Base-by-base conservation (phyloP, 2,113 vertebrate species). In the Sporophila hypoxantha region DNA sequence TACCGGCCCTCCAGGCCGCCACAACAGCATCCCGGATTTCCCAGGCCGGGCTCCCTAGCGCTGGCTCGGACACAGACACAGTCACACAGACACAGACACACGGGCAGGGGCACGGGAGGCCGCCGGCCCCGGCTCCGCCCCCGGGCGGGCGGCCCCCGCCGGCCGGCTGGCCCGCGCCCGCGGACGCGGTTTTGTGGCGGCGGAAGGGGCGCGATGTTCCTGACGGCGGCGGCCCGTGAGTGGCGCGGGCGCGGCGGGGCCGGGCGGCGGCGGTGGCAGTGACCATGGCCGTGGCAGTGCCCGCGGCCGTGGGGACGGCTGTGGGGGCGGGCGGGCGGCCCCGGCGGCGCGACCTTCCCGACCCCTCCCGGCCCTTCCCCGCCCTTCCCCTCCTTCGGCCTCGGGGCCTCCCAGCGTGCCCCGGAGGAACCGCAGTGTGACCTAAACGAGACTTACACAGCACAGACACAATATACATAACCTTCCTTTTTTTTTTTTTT, bases 391-490 rank as follows among this genome's bases (percentile, higher is more conserved):
- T 10, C 25, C 44, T 12, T 27, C 39, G 59, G 68, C 34, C 50
- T 29, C 50, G 29, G 41, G 50, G 29, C 50, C 34, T 65, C 25
- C 29, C n/a, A 15, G n/a, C 37, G 21, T n/a, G 37, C 22, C 37
- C 14, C 11, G 46, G n/a, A 12, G 1, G 30, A 27, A 20, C 18
- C 25, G 32, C 19, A 4, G 1, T 1, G 14, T 41, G 65, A 65
- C 66, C 85, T 46, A 4, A 41, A 17, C 34, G 3, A 18, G 32
- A 12, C 3, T 29, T 42, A 13, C 22, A 3, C 0, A 0, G 34
- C 21, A 2, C 0, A 0, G 34, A 3, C 18, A 8, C 16, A 9
- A 2, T 18, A 16, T 1, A 68, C 27, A n/a, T 23, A 15, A 49
- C 2, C 17, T 6, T 5, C 0, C 4, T 23, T 36, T 22, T 21